Percentiles rank a stretch among this genome's conserved stretches.
Evolutionary conservation across 2,888 invertebrate genomes (phyloP).

Genomic region (Amorpha juglandis): DNA sequence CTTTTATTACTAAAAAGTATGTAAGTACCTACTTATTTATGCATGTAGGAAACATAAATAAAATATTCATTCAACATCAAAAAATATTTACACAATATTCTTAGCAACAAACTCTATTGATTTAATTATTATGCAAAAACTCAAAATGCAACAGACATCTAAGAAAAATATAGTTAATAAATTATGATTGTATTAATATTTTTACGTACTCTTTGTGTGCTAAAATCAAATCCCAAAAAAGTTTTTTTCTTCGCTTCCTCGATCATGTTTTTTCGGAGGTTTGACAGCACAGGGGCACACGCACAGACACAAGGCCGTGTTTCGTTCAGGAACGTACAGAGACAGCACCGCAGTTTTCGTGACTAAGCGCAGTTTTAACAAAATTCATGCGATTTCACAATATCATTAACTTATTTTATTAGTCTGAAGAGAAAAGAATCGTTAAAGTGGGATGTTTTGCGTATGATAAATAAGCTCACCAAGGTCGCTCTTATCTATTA

Average conservation of each 20-base stretch:
- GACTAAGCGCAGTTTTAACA: constrained; percentile 58
- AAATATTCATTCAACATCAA: not conserved
- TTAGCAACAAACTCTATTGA: not conserved
- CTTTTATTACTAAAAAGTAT: too few species aligned
- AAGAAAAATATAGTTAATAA: not conserved
- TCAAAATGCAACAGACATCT: not conserved
- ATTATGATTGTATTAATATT: constrained; percentile 17
- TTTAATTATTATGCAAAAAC: not conserved
- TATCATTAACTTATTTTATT: constrained; percentile 55
- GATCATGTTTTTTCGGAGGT: constrained; percentile 63
- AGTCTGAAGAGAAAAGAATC: constrained; percentile 50
- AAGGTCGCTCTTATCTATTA: constrained; percentile 49
- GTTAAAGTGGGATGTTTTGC: constrained; percentile 42
- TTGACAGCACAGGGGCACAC: constrained; percentile 59
- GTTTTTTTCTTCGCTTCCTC: constrained; percentile 76
- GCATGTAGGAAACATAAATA: too few species aligned
- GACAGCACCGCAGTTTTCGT: constrained; percentile 49
- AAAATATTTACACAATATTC: not conserved
- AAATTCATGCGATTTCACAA: constrained; percentile 60
- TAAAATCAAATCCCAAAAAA: constrained; percentile 93
- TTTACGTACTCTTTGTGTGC: constrained; percentile 91
- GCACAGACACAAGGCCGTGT: constrained; percentile 42
- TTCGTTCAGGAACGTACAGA: constrained; percentile 53
- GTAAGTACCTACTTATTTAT: too few species aligned
- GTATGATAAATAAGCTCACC: constrained; percentile 48